Base-by-base conservation (phyloP, 2,113 vertebrate genomes). In the Genyomyrus donnyi region DNA sequence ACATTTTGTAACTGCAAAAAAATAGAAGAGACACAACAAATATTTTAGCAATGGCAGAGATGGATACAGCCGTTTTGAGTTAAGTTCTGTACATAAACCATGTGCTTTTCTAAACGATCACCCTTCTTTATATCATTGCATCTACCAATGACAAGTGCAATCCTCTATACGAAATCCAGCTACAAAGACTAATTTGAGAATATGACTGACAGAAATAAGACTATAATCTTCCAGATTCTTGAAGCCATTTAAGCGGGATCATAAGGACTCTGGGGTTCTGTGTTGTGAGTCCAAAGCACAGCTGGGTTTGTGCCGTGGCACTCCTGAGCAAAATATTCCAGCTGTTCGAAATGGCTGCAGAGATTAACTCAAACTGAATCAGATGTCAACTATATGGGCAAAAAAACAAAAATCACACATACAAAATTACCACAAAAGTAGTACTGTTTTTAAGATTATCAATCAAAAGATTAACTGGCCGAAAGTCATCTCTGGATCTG, bases 191-290 rank as follows among this genome's bases (percentile, higher is more conserved):
- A 85, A 85, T 42, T 48, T 48, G 39, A 46, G 42, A 85, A 85
- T 87, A 35, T 87, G n/a, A 87, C 49, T 31, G 46, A 87, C 46
- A 87, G 85, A 87, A 87, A 52, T 52, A 52, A 53, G n/a, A 53
- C 49, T 53, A 87, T 87, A 46, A 87, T 87, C n/a, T 53, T 53
- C 27, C 46, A 87, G 85, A 87, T n/a, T 87, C 85, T 31, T 50
- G n/a, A 53, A 52, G 49, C n/a, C 46, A 52, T 50, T 87, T 48
- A 87, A n/a, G 27, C n/a, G 24, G 49, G 46, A 53, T 35, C 13
- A 52, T 27, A 35, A 13, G 39, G n/a, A 52, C 85, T 87, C 85
- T 11, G 85, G 83, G 83, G 49, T 53, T 48, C 85, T 52, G 49
- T 50, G 85, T 87, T 35, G 85, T 11, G 45, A 87, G 85, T 49